These are phyloP conservation scores for Myotis brandtii DNA, from an alignment of 2,113 vertebrate species.

Conservation along the genomic window DNA sequence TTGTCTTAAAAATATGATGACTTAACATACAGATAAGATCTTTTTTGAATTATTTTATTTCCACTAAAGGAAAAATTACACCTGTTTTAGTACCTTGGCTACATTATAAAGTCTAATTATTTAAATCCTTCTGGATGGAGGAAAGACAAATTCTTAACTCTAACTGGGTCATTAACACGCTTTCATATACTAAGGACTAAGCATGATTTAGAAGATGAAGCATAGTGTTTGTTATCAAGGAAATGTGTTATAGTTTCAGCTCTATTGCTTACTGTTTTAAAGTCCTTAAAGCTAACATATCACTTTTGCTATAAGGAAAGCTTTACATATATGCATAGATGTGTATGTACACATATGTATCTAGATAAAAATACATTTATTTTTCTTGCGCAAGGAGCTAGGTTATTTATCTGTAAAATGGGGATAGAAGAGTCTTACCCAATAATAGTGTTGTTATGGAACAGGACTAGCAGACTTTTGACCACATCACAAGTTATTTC, in stretches of 20 bases:
- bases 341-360: background rate
- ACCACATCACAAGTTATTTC: background rate
- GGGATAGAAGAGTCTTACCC: background rate
- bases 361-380: too few species aligned
- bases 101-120: background rate
- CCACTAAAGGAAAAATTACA: background rate
- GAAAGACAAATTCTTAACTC: background rate
- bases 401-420: background rate
- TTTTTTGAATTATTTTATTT: background rate
- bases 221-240: background rate
- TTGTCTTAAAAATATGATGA: background rate
- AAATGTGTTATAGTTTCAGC: background rate
- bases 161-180: background rate
- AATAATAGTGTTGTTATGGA: fast-evolving
- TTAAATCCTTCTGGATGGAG: background rate
- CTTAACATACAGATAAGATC: background rate
- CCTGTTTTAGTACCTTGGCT: background rate
- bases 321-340: background rate
- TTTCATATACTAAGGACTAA: background rate
- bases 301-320: background rate
- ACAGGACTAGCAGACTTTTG: background rate
- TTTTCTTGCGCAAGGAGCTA: background rate
- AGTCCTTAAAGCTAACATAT: background rate
- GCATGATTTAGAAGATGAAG: background rate
- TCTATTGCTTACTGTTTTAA: background rate